Evolutionary conservation across 1,140 invertebrate species (phyloP), one percentile per base, ranked within the genome.

Genomic region (Cardiocondyla obscurior): DNA sequence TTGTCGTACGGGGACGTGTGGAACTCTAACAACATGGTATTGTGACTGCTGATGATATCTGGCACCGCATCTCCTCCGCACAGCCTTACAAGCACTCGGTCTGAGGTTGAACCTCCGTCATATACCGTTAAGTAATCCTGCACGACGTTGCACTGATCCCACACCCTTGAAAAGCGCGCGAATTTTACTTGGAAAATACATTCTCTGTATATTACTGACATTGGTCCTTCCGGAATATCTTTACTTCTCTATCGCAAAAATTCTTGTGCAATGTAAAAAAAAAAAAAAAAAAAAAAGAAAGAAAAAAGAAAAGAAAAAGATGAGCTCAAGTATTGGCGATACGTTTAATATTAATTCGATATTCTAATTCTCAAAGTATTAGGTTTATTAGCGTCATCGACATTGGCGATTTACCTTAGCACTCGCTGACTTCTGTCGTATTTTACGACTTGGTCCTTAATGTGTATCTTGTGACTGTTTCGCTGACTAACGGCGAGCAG

Each of bases 1-100:
- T 97, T 97, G 91, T 97, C 97, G 91, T 96, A 97, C 0, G 97
- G 96, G 5, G 97, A 97, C 16, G 97, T 97, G 91, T 97, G 96
- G 89, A 98, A 97, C 91, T 97, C 97, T 30, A 98, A 94, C 22
- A 97, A 94, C 95, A 98, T 96, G 88, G 97, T 96, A 65, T 97
- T 95, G 16, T 96, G 96, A 89, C 96, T 96, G 90, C 96, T 97
- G 85, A 97, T 95, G 81, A 98, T 97, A 91, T 97, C 96, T 12
- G 97, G 97, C 4, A 98, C 96, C 1, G 95, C 96, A 89, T 97
- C 97, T 3, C 97, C 97, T n/a, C 97, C 97, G 91, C 97, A 98
- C 62, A 98, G 94, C 81, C 97, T 95, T 5, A 97, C 96, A 39
- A 98, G 93, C 7, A 97, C 96, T 2, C 97, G 96, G 49, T 96